Conservation (phyloP, 2,113 vertebrate species). For the Anguilla japonica region DNA sequence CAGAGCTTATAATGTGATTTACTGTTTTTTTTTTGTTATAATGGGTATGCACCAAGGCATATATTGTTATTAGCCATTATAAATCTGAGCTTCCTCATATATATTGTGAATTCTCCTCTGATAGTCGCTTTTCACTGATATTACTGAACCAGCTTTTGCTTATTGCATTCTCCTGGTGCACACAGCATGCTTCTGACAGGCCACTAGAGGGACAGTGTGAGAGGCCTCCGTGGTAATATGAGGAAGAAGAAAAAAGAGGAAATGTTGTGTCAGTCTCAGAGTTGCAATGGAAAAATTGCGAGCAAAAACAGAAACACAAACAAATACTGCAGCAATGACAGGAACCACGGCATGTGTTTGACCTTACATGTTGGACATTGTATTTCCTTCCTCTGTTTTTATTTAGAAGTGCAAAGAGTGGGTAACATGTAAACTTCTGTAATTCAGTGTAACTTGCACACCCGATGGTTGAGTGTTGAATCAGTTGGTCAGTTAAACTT, state of each 20-base stretch:
- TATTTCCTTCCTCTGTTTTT: background rate
- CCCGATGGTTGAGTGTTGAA: background rate
- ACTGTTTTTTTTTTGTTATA: constrained; percentile 40
- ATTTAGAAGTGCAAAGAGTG: background rate
- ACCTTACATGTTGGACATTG: background rate
- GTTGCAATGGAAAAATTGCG: background rate
- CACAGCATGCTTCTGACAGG: constrained; percentile 31
- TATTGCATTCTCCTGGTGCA: background rate
- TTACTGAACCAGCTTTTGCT: background rate
- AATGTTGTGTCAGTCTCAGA: constrained; percentile 29
- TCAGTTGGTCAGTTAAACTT: background rate
- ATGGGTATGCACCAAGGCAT: constrained; percentile 33
- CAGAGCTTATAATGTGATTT: constrained; percentile 52
- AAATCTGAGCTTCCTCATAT: constrained; percentile 3
- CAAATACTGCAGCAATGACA: background rate
- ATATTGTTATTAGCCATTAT: background rate
- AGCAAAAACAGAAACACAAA: background rate
- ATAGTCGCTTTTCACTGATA: background rate
- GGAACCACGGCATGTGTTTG: background rate
- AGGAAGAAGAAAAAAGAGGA: constrained; percentile 44
- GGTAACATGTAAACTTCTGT: background rate
- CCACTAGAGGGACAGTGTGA: constrained; percentile 51
- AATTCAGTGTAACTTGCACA: background rate
- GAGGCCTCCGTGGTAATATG: constrained; percentile 42
- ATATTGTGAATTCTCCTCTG: constrained; percentile 31